phyloP scores from a whole-genome alignment of 2,888 invertebrate species.

The Orthosia gracilis region DNA sequence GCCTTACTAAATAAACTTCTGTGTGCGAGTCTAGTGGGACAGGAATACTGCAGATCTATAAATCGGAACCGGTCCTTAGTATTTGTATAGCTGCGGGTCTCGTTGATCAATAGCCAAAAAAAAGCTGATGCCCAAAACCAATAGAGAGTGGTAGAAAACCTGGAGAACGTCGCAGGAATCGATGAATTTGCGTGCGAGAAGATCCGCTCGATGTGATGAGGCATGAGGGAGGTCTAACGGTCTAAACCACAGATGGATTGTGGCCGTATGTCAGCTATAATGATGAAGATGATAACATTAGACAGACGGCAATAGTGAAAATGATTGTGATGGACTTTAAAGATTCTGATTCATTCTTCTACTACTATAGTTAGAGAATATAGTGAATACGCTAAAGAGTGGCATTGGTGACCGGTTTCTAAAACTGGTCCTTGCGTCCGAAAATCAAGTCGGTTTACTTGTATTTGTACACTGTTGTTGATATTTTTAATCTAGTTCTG shows the following conservation, averaged over 20 bases:
- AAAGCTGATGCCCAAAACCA: no score
- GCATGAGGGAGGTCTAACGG: no score
- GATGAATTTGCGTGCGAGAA: not conserved
- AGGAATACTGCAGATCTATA: not conserved
- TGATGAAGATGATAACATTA: not conserved
- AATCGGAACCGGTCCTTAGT: not conserved
- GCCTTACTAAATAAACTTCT: not conserved
- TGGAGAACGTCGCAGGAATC: not conserved
- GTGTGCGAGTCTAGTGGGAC: no score
- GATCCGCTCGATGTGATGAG: not conserved
- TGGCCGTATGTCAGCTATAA: not conserved
- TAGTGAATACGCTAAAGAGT: not conserved
- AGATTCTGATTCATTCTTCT: not conserved
- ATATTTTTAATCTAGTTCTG: not conserved
- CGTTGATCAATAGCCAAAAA: no score
- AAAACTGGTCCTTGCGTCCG: conserved; percentile 15
- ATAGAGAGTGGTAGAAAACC: not conserved
- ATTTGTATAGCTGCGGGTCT: not conserved
- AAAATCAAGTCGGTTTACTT: conserved; percentile 19
- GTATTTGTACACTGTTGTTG: not conserved
- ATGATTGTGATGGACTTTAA: not conserved
- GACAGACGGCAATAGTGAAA: not conserved
- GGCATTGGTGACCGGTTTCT: conserved; percentile 14
- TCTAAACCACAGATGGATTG: not conserved
- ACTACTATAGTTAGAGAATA: not conserved